Evolutionary conservation across 2,113 vertebrate genomes (phyloP).

Genomic region (Nesogale talazaci): DNA sequence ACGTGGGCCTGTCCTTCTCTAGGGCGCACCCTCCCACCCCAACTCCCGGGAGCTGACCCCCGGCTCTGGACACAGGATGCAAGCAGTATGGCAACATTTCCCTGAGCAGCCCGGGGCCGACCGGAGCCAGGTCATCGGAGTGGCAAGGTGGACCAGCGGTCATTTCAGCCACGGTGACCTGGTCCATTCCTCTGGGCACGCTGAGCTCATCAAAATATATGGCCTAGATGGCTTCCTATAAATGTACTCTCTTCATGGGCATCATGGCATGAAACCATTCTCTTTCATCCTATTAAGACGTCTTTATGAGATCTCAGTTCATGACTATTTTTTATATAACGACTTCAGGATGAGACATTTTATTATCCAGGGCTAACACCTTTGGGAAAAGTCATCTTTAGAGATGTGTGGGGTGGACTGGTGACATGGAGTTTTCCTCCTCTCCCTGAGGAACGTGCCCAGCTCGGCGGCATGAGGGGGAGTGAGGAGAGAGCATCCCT

Average conservation of each 20-base stretch:
- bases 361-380: background rate
- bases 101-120: no score
- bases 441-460: no score
- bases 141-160: background rate
- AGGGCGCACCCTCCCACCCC: no score
- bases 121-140: background rate
- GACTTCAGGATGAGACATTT: background rate
- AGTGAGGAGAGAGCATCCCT: no score
- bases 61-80: no score
- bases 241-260: background rate
- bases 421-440: no score
- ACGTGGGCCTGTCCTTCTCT: no score
- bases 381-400: background rate
- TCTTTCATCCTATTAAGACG: background rate
- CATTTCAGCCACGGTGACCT: background rate
- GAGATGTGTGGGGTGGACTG: no score
- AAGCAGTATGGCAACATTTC: no score
- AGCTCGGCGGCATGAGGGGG: no score
- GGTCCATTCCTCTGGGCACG: background rate
- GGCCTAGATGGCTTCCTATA: background rate
- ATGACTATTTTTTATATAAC: background rate
- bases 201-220: background rate
- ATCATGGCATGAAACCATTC: background rate
- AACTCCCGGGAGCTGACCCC: no score
- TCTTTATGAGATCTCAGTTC: background rate